Percentiles rank a stretch among this genome's conserved stretches.
Conservation (phyloP, 2,888 invertebrate species). For the Brassicogethes aeneus region DNA sequence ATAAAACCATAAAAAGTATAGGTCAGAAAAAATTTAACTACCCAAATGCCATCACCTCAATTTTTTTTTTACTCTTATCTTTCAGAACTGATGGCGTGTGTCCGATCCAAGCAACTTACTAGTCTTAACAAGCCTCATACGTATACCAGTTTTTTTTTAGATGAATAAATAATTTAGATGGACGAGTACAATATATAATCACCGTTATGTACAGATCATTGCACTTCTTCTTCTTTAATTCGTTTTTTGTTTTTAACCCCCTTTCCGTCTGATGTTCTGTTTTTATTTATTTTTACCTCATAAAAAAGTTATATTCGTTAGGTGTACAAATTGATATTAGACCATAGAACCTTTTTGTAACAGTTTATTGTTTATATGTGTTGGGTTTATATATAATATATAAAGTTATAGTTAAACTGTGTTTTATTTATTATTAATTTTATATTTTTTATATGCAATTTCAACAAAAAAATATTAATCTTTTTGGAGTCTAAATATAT, state of each 20-base stretch:
- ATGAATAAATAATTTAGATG: too few species aligned
- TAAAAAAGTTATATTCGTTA: constrained; percentile 23
- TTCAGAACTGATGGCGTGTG: constrained; percentile 51
- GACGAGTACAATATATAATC: constrained; percentile 35
- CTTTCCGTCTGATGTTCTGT: constrained; percentile 6
- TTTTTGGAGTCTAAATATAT: too few species aligned
- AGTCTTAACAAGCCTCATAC: constrained; percentile 40
- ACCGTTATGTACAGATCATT: constrained; percentile 41
- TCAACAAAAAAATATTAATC: too few species aligned
- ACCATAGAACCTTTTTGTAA: constrained; percentile 29
- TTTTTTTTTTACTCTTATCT: constrained; percentile 19
- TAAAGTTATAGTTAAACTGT: constrained; percentile 12
- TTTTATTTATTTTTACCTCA: constrained; percentile 34
- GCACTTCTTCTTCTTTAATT: constrained; percentile 29
- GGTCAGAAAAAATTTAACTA: too few species aligned
- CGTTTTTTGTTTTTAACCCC: constrained; percentile 20
- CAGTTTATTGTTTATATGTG: constrained; percentile 38
- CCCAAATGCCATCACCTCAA: background rate
- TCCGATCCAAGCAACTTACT: constrained; percentile 38
- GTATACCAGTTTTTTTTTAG: constrained; percentile 36
- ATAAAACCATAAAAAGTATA: too few species aligned
- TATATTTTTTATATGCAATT: too few species aligned
- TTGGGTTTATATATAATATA: constrained; percentile 40
- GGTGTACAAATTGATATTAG: constrained; percentile 33
- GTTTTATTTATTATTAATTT: constrained; percentile 4